phyloP scores from a whole-genome alignment of 2,113 vertebrate species.

The Natator depressus region DNA sequence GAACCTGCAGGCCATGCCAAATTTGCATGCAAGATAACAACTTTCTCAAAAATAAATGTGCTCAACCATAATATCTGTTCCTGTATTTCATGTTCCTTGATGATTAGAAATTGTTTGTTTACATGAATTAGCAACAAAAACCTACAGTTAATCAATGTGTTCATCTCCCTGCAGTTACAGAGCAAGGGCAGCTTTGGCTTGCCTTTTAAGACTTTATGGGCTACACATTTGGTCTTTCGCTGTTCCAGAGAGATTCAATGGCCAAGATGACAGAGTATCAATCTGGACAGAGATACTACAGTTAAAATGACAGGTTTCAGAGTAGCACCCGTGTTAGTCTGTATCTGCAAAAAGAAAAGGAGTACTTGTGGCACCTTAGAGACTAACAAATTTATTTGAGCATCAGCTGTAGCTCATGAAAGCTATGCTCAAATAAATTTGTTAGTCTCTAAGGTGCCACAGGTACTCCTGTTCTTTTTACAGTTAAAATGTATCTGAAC shows the following conservation, averaged over 20 bases:
- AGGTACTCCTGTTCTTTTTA: too few relatives aligned
- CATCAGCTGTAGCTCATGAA: too few relatives aligned
- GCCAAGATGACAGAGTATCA: background rate
- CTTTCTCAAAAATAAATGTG: background rate
- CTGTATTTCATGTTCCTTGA: background rate
- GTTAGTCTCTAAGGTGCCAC: too few relatives aligned
- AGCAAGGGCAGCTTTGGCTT: background rate
- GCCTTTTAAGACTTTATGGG: rapidly evolving
- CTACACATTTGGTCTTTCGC: background rate
- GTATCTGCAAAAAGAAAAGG: too few relatives aligned
- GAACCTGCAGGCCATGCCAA: background rate
- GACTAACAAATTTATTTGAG: too few relatives aligned
- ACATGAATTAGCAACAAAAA: background rate
- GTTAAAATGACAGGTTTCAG: background rate
- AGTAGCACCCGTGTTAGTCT: too few relatives aligned
- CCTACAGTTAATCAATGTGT: background rate
- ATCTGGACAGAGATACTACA: background rate
- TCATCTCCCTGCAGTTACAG: background rate
- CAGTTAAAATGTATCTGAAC: background rate
- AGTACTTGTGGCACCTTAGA: too few relatives aligned
- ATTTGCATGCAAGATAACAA: background rate
- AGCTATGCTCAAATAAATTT: too few relatives aligned
- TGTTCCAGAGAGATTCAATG: background rate
- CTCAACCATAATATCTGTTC: background rate
- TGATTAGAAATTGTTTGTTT: background rate